A percentile compares a stretch with the other conserved stretches of the same genome.
Evolutionary conservation across 1,140 invertebrate species (phyloP).

Genomic region (Drosophila subpulchrella): DNA sequence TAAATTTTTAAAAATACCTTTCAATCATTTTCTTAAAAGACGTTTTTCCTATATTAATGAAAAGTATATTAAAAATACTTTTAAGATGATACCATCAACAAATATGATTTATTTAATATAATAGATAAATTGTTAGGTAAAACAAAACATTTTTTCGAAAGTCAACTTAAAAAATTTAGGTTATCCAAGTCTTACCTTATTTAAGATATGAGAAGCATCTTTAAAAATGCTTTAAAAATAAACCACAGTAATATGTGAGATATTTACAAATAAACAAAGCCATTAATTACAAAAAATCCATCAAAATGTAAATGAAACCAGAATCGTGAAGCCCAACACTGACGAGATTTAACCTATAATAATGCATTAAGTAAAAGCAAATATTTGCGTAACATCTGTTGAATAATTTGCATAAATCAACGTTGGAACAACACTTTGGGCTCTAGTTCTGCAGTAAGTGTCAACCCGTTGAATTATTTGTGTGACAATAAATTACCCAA

Average conservation of each 20-base stretch:
- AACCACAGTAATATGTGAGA: background rate
- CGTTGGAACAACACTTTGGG: constrained; percentile 5
- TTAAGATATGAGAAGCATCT: no score
- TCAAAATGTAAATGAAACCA: background rate
- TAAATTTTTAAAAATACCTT: no score
- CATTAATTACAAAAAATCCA: background rate
- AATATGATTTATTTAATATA: no score
- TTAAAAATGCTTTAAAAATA: background rate
- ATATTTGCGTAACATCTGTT: constrained; percentile 25
- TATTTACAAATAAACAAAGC: background rate
- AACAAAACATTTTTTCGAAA: no score
- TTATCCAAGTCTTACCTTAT: no score
- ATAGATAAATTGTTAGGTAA: no score
- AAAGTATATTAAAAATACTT: no score
- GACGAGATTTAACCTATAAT: background rate
- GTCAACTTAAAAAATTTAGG: no score
- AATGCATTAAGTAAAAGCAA: constrained; percentile 1
- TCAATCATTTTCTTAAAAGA: no score
- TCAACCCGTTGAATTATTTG: constrained; percentile 39
- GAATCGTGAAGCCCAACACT: background rate
- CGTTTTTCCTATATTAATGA: no score
- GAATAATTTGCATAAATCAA: constrained; percentile 31
- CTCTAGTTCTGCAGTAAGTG: constrained; percentile 38
- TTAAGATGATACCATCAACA: no score
- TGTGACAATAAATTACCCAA: constrained; percentile 32